A percentile compares a stretch with the other conserved stretches of the same genome.
phyloP scores from a whole-genome alignment of 2,797 vertebrate species.

The Petrocephalus sullivani region DNA sequence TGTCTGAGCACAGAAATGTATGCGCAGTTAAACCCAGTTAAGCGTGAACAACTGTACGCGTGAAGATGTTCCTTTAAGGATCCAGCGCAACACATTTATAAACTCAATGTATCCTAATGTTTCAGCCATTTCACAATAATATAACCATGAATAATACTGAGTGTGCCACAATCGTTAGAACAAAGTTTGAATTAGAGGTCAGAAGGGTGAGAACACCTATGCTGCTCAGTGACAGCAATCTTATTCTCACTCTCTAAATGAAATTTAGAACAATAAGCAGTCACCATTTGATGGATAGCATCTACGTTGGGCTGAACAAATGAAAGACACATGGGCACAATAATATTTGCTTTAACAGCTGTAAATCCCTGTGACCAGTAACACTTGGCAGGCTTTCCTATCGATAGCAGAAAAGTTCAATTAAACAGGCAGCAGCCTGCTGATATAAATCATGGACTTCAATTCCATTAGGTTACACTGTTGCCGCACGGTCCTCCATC shows the following conservation, averaged over 20 bases:
- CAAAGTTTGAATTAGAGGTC: background rate
- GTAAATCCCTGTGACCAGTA: background rate
- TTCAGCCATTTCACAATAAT: background rate
- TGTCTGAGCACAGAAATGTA: background rate
- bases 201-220: background rate
- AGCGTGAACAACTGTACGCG: background rate
- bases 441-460: slow-evolving; percentile 1
- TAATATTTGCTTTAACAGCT: slow-evolving; percentile 10
- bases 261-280: slow-evolving; percentile 11
- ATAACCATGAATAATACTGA: background rate
- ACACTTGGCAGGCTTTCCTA: background rate
- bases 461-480: background rate
- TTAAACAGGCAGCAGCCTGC: background rate
- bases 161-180: background rate
- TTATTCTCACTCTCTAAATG: background rate
- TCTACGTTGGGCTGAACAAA: background rate
- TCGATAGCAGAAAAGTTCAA: slow-evolving; percentile 3
- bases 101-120: background rate
- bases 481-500: background rate
- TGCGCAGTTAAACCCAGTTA: background rate
- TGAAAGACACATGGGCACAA: background rate
- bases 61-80: background rate
- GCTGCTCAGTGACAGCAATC: background rate
- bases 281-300: background rate
- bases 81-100: background rate